Evolutionary conservation across 2,888 invertebrate species (phyloP).

Genomic region (Scrobipalpa atriplicella): DNA sequence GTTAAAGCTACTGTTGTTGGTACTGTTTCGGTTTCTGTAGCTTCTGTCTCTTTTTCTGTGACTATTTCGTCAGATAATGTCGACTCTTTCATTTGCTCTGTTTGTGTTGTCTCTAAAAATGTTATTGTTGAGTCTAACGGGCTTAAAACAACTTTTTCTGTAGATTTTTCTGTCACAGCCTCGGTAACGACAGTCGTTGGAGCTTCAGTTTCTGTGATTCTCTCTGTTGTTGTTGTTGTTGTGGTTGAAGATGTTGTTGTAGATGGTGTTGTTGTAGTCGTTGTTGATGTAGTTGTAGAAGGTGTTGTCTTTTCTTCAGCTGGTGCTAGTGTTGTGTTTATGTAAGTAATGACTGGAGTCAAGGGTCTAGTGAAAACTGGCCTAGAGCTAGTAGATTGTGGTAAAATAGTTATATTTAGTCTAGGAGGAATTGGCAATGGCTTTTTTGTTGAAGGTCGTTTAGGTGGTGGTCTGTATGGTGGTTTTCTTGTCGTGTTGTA

Average conservation of each 20-base stretch:
- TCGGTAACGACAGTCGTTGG: conserved; percentile 25
- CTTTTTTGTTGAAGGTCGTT: conserved; percentile 63
- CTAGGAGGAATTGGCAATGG: conserved; percentile 73
- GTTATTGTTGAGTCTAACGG: not conserved
- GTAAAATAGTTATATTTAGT: conserved; percentile 72
- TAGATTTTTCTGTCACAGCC: conserved; percentile 23
- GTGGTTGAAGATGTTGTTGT: conserved; percentile 40
- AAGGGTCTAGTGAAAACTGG: conserved; percentile 67
- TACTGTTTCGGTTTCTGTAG: conserved; percentile 25
- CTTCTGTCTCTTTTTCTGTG: conserved; percentile 31
- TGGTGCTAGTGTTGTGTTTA: conserved; percentile 57
- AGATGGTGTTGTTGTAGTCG: conserved; percentile 44
- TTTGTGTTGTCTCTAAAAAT: conserved; percentile 17
- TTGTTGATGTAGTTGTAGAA: conserved; percentile 42
- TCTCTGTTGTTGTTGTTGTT: conserved; percentile 46
- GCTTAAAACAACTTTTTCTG: conserved; percentile 15
- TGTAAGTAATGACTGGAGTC: conserved; percentile 64
- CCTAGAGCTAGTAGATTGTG: conserved; percentile 68
- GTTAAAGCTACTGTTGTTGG: conserved; percentile 34
- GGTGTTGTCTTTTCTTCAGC: conserved; percentile 47
- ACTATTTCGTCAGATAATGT: conserved; percentile 33
- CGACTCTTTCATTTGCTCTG: conserved; percentile 34
- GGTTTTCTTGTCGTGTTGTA: conserved; percentile 71
- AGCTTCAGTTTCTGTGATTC: conserved; percentile 46
- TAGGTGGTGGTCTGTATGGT: conserved; percentile 61